These are phyloP conservation scores for Dicrurus megarhynchus DNA, from an alignment of 2,113 vertebrate genomes.

Conservation along the genomic window DNA sequence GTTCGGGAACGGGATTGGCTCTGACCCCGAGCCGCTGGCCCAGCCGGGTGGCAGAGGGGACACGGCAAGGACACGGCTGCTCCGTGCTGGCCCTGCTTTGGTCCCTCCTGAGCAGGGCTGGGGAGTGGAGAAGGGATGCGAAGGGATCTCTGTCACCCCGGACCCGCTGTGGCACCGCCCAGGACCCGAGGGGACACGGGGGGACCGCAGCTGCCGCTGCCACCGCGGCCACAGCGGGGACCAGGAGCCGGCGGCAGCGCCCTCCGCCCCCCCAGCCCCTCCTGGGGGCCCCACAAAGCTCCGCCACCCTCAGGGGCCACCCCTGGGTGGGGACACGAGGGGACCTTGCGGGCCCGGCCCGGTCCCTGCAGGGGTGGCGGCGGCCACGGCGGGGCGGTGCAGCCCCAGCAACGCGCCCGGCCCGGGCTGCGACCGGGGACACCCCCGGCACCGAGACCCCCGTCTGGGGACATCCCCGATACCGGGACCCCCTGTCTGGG, in stretches of 20 bases:
- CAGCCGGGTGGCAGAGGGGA: neutral
- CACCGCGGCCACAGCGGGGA: neutral
- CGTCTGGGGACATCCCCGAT: no score
- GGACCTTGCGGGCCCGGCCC: neutral
- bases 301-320: neutral
- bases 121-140: neutral
- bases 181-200: neutral
- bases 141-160: neutral
- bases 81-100: accelerated
- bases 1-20: accelerated
- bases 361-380: neutral
- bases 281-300: neutral
- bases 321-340: neutral
- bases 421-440: neutral
- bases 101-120: accelerated
- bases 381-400: constrained; percentile 23
- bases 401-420: neutral
- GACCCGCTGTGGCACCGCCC: accelerated
- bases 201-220: neutral
- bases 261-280: neutral
- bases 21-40: accelerated
- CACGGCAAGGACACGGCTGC: accelerated
- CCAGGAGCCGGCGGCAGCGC: neutral
- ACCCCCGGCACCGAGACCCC: neutral
- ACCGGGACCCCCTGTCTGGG: no score